phyloP scores from a whole-genome alignment of 2,888 invertebrate species.

The Seira sanloemensis region DNA sequence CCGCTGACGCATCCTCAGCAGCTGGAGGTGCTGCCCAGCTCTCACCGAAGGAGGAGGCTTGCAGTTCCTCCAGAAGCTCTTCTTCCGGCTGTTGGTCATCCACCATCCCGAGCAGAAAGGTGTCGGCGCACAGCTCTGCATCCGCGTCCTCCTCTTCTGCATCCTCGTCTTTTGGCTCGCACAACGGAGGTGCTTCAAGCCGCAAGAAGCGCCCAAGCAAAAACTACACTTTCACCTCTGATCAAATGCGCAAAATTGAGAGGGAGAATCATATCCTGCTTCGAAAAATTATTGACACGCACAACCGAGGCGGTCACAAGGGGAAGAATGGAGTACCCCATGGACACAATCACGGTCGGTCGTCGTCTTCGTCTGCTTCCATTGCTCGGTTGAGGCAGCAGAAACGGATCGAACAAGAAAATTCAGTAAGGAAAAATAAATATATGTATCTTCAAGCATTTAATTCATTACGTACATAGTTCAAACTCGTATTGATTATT shows the following conservation, averaged over 20 bases:
- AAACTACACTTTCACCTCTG: slow-evolving; percentile 77
- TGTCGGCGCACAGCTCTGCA: slow-evolving; percentile 13
- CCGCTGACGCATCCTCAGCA: background rate
- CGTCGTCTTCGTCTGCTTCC: slow-evolving; percentile 76
- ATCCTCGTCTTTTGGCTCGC: slow-evolving; percentile 16
- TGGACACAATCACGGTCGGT: slow-evolving; percentile 63
- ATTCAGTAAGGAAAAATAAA: slow-evolving; percentile 76
- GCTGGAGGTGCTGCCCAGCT: background rate
- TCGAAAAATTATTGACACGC: slow-evolving; percentile 76
- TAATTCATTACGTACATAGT: too few relatives aligned
- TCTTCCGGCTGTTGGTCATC: background rate
- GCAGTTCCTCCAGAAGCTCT: slow-evolving; percentile 14
- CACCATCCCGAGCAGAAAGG: background rate
- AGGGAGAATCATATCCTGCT: slow-evolving; percentile 77
- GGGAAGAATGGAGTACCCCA: slow-evolving; percentile 29
- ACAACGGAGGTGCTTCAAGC: background rate
- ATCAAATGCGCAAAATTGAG: slow-evolving; percentile 76
- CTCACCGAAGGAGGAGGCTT: background rate
- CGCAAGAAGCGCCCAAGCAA: slow-evolving; percentile 59
- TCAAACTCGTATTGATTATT: too few relatives aligned
- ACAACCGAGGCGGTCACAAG: slow-evolving; percentile 65
- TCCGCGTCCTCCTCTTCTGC: slow-evolving; percentile 39
- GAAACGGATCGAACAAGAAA: slow-evolving; percentile 78
- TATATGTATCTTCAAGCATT: background rate
- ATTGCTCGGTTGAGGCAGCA: slow-evolving; percentile 78